These are phyloP conservation scores for Lanius ludovicianus DNA, from an alignment of 2,113 vertebrate species.

Conservation along the genomic window DNA sequence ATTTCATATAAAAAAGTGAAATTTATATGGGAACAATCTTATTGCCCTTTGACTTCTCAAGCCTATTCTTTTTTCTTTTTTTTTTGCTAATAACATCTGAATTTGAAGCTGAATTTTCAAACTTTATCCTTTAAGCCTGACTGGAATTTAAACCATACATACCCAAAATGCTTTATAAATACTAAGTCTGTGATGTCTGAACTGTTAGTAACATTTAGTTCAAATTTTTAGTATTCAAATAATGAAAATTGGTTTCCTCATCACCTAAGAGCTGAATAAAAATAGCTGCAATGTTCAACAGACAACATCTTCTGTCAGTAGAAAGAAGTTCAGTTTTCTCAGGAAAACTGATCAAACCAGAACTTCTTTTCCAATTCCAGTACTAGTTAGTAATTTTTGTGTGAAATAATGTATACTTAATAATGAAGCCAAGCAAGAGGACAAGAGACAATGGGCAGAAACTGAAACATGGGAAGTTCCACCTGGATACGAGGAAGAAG, in stretches of 20 bases:
- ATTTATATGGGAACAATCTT: neutral
- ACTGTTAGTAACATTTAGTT: neutral
- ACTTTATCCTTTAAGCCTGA: neutral
- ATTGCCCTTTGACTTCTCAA: neutral
- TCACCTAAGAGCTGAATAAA: neutral
- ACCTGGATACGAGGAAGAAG: neutral
- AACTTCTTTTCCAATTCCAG: rapidly evolving
- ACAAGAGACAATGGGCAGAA: neutral
- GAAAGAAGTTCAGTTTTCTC: neutral
- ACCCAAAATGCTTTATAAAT: neutral
- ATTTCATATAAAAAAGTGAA: neutral
- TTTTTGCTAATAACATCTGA: too few relatives aligned
- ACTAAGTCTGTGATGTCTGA: neutral
- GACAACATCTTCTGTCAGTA: neutral
- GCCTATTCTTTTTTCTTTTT: neutral
- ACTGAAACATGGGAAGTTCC: neutral
- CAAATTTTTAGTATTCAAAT: neutral
- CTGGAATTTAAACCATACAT: neutral
- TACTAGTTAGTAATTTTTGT: neutral
- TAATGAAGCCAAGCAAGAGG: neutral
- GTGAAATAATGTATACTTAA: neutral
- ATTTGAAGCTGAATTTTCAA: neutral
- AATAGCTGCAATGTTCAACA: neutral
- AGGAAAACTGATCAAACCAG: neutral
- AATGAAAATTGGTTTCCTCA: neutral